Evolutionary conservation across 2,113 vertebrate genomes (phyloP).

Genomic region (Forbesichthys papilliferus): DNA sequence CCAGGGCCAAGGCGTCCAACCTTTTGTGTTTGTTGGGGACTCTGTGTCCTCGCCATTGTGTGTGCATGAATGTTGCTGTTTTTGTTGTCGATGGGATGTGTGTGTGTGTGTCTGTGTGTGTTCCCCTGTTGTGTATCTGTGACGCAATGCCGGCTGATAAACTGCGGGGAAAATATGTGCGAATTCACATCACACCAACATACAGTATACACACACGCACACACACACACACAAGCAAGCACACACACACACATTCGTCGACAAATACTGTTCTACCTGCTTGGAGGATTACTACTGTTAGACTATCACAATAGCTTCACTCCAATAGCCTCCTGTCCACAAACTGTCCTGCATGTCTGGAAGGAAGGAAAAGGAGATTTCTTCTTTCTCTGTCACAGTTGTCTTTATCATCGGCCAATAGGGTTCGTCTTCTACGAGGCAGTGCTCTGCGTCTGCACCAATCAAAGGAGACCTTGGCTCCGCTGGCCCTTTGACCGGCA

Average conservation of each 20-base stretch:
- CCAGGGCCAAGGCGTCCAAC: constrained; percentile 37
- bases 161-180: constrained; percentile 72
- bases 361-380: constrained; percentile 8
- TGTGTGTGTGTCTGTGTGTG: constrained; percentile 21
- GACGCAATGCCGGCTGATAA: constrained; percentile 74
- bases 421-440: constrained; percentile 71
- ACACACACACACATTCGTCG: constrained; percentile 32
- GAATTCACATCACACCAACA: constrained; percentile 46
- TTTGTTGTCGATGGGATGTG: neutral
- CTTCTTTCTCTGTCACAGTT: constrained; percentile 13
- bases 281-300: too few relatives aligned
- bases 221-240: constrained; percentile 17
- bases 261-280: constrained; percentile 47
- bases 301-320: neutral
- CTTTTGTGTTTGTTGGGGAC: too few relatives aligned
- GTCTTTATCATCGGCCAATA: constrained; percentile 49
- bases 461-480: constrained; percentile 42
- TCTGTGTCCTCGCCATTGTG: constrained; percentile 42
- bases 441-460: constrained; percentile 65
- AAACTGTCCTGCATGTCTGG: constrained; percentile 56
- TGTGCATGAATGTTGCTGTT: constrained; percentile 15
- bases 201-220: constrained; percentile 20
- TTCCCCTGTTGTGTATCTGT: constrained; percentile 45
- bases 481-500: constrained; percentile 33
- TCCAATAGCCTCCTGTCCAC: constrained; percentile 12